These are phyloP conservation scores for Halcyon badia DNA, from an alignment of 2,797 vertebrate species.

Conservation along the genomic window DNA sequence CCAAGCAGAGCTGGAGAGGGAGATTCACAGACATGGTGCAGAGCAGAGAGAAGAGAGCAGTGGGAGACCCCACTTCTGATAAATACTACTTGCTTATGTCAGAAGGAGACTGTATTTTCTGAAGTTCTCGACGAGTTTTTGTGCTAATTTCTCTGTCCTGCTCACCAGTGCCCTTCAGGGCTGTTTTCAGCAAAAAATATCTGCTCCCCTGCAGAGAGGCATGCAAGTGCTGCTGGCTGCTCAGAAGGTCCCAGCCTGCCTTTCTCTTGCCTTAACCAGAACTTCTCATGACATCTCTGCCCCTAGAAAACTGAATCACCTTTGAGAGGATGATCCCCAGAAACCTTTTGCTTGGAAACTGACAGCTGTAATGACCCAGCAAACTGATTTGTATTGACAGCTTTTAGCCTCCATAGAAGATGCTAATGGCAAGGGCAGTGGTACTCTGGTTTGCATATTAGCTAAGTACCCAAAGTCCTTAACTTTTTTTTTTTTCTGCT, in stretches of 20 bases:
- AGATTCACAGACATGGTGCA: accelerated
- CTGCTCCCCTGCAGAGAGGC: accelerated
- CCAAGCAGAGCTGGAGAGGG: not conserved
- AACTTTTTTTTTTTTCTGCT: not conserved
- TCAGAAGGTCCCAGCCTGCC: not conserved
- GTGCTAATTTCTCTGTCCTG: not conserved
- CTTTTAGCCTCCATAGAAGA: not conserved
- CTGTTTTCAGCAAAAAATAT: accelerated
- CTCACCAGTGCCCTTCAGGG: not conserved
- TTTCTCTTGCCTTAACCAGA: not conserved
- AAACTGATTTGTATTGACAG: not conserved
- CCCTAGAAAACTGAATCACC: not conserved
- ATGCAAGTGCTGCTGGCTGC: not conserved
- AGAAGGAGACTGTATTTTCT: not conserved
- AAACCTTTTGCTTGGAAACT: not conserved
- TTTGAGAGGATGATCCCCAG: not conserved
- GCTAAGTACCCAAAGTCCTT: not conserved
- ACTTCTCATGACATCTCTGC: not conserved
- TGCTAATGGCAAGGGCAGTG: not conserved
- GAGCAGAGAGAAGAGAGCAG: not conserved
- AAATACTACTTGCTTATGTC: not conserved
- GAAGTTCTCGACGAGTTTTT: not conserved
- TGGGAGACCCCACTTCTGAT: not conserved
- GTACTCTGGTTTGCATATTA: not conserved
- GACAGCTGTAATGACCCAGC: not conserved